These are phyloP conservation scores for Bungarus multicinctus DNA, from an alignment of 2,113 vertebrate genomes.

Conservation along the genomic window DNA sequence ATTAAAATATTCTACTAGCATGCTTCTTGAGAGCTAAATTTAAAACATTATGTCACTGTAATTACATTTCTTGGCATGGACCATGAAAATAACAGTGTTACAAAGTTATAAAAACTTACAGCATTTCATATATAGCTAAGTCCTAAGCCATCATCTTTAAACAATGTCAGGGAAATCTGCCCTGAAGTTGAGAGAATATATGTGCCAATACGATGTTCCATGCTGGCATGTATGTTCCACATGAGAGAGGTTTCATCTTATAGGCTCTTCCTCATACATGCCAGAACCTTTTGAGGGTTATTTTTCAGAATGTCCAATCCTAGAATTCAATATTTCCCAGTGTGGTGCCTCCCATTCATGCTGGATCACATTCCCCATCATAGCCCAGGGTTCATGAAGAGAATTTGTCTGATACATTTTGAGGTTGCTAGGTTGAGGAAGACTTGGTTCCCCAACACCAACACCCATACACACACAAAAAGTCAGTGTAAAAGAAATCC, in stretches of 20 bases:
- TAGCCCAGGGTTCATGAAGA: not conserved
- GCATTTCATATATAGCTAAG: not conserved
- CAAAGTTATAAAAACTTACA: not conserved
- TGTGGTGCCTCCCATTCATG: not conserved
- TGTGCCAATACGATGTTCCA: not conserved
- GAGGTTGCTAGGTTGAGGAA: not conserved
- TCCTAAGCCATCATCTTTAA: not conserved
- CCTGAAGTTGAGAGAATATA: not conserved
- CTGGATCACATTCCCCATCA: not conserved
- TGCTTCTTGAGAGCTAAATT: not conserved
- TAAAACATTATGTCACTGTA: not conserved
- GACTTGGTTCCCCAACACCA: not conserved
- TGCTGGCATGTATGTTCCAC: not conserved
- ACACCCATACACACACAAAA: too few relatives aligned
- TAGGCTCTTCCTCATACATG: slow-evolving; percentile 46
- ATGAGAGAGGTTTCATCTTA: slow-evolving; percentile 62
- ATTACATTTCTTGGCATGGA: not conserved
- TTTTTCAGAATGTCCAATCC: slow-evolving; percentile 58
- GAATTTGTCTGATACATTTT: not conserved
- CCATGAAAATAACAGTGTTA: not conserved
- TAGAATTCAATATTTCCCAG: not conserved
- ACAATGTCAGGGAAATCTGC: not conserved
- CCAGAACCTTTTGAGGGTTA: slow-evolving; percentile 62
- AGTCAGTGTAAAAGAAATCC: not conserved
- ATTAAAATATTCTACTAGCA: not conserved